Base-by-base conservation (phyloP, 2,888 invertebrate species). In the Tuta absoluta region DNA sequence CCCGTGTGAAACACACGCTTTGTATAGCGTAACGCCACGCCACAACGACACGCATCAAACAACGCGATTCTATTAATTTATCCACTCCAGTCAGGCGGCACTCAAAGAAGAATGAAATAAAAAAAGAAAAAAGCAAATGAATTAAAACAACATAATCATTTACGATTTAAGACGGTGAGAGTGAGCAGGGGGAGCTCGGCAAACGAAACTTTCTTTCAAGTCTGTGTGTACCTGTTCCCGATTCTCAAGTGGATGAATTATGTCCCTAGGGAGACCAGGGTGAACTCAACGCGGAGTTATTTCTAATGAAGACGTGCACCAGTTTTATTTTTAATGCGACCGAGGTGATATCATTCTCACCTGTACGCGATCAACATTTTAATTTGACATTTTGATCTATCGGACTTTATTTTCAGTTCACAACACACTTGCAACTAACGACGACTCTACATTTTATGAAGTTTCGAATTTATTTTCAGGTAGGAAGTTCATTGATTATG, bases 131-230 rank as follows among this genome's bases (percentile, higher is more conserved):
- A 89, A 89, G 89, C 89, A 86, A 90, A 89, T 86, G 87, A 90
- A 90, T 91, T 89, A 90, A 90, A 90, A 89, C 86, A 91, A 90
- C 89, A 89, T 89, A 89, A 90, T 90, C 85, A 87, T 89, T 89
- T 87, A 89, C 84, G 87, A 86, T 87, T 87, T 85, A 87, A 86
- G 86, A 85, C 81, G 80, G 80, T 75, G 82, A 83, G 80, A 83
- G 83, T 79, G 81, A 82, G 83, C 78, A 84, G 82, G 76, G 80
- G 75, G 28, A n/a, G 8, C 89, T 88, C 86, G 79, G 77, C 85
- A 86, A 86, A 88, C 86, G 81, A 85, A 89, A 89, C 87, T 88
- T 89, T 89, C 88, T 89, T 88, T 91, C 82, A 88, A 90, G 89
- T 89, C 89, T 79, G 82, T 84, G 86, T 85, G 81, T 89, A 89